Evolutionary conservation across 2,797 vertebrate genomes (phyloP), one percentile per base, ranked within the genome.

Genomic region (Sebastes minor): DNA sequence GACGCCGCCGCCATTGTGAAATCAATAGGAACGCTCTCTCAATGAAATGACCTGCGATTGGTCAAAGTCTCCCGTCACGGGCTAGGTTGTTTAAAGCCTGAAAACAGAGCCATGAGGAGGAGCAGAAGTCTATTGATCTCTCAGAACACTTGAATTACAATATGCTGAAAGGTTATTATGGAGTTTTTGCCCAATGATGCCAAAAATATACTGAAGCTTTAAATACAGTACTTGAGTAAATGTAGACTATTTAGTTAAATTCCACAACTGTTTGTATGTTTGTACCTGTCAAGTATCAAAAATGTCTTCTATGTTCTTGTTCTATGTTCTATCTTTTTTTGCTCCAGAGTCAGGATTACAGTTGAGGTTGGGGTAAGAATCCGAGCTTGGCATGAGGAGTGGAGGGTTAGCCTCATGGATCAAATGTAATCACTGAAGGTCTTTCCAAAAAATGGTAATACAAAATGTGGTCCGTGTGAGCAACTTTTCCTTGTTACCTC

Each of bases 401-500:
- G 13, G 14, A 80, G 16, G 70, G 52, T 77, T 28, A 74, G 53
- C 27, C 69, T 80, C 14, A 6, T 23, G 63, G 72, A 81, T 76
- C 71, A 74, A 75, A 83, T 52, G 52, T 60, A 86, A 83, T 84
- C 46, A 79, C 18, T 67, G 38, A 46, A 60, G 56, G 56, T 57
- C 77, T 83, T 74, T 57, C 27, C 28, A 83, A 28, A 86, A 86
- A 65, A 42, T 71, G 53, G 38, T 52, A 18, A 75, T 25, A 76
- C 30, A 60, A 20, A 82, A 76, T 67, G 62, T 73, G 69, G 61
- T 78, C 63, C 5, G 18, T 62, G 71, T 42, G 71, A 82, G 59
- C 5, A 1, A 66, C 23, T 81, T 80, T 90, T 90, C 49, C 55
- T 46, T 33, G 20, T 84, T 95, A 99, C 98, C 98, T 97, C 94